Conservation (phyloP, 2,797 vertebrate species). For the Sebastes steindachneri region DNA sequence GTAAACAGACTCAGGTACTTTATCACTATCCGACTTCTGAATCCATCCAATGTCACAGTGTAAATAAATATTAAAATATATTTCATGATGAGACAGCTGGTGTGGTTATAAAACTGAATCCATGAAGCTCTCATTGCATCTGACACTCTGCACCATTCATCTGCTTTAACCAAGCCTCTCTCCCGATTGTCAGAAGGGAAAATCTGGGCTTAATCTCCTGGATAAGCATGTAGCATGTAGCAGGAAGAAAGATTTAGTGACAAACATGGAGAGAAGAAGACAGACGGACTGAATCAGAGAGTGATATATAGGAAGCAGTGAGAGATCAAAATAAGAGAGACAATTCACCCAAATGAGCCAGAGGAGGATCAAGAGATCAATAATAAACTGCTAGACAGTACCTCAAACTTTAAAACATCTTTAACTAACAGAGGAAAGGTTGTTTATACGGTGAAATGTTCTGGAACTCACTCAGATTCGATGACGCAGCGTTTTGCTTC, state of each 20-base stretch:
- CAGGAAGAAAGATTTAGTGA: constrained; percentile 4
- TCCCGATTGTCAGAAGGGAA: constrained; percentile 1
- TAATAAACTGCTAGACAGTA: constrained; percentile 3
- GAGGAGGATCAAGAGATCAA: constrained; percentile 10
- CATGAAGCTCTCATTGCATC: constrained; percentile 7
- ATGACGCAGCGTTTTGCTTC: constrained; percentile 62
- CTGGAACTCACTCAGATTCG: constrained; percentile 29
- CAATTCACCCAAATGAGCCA: constrained; percentile 10
- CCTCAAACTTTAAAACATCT: constrained; percentile 38
- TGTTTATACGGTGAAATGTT: constrained; percentile 51
- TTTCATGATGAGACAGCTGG: constrained; percentile 19
- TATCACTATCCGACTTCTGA: not conserved
- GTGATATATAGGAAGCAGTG: not conserved
- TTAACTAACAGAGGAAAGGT: constrained; percentile 23
- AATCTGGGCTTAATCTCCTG: constrained; percentile 12
- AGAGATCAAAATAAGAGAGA: constrained; percentile 21
- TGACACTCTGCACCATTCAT: constrained; percentile 11
- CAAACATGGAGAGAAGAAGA: constrained; percentile 14
- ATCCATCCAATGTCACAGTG: not conserved
- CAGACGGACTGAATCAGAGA: not conserved
- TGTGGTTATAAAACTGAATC: constrained; percentile 25
- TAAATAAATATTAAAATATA: constrained; percentile 20
- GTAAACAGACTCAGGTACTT: not conserved
- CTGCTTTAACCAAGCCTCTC: constrained; percentile 1
- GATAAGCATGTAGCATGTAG: constrained; percentile 1